Evolutionary conservation across 2,888 invertebrate genomes (phyloP).

Genomic region (Stenodema calcarata): DNA sequence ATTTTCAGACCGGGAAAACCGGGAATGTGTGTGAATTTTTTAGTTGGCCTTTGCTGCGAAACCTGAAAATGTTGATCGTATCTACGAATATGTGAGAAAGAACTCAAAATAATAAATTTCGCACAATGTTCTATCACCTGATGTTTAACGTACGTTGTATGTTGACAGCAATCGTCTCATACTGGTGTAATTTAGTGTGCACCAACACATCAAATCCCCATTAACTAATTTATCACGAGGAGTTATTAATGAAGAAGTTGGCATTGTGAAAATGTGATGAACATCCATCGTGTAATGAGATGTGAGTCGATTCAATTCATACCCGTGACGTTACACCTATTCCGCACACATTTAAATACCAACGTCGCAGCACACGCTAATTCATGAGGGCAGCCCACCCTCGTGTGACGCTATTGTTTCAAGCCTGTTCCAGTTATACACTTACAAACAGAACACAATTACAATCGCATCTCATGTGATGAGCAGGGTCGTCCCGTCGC

Average conservation of each 20-base stretch:
- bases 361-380: not conserved
- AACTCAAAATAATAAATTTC: too few species aligned
- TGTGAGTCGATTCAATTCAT: not conserved
- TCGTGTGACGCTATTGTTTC: not conserved
- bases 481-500: not conserved
- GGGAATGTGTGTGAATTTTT: too few species aligned
- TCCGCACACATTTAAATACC: not conserved
- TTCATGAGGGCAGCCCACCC: not conserved
- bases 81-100: too few species aligned
- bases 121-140: too few species aligned
- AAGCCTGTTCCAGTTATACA: not conserved
- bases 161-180: too few species aligned
- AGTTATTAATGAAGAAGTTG: not conserved
- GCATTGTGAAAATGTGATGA: not conserved
- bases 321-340: not conserved
- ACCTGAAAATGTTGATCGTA: too few species aligned
- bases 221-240: not conserved
- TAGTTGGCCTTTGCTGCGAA: too few species aligned
- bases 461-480: not conserved
- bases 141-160: too few species aligned
- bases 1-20: too few species aligned
- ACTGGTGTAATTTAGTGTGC: too few species aligned
- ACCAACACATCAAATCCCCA: too few species aligned
- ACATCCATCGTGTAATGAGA: not conserved
- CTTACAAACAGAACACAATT: not conserved